phyloP scores from a whole-genome alignment of 2,797 vertebrate genomes.

The Cirrhinus molitorella region DNA sequence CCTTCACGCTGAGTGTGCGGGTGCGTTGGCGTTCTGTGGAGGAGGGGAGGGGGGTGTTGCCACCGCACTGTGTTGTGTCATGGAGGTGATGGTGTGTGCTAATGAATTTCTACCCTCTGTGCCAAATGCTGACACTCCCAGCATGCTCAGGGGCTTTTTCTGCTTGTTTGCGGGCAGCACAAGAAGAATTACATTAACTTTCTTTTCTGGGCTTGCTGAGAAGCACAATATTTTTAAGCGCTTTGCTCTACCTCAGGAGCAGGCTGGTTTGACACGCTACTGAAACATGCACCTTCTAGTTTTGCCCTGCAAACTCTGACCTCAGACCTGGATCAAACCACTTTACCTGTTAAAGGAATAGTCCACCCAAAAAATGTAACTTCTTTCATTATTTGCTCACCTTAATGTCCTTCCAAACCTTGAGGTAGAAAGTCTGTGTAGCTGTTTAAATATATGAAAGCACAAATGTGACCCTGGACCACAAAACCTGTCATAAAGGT shows the following conservation, averaged over 20 bases:
- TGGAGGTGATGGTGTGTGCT: conserved; percentile 41
- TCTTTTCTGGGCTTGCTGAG: conserved; percentile 32
- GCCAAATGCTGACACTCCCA: conserved; percentile 41
- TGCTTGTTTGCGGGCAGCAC: conserved; percentile 30
- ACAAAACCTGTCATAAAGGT: too few species aligned
- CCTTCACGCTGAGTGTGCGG: conserved; percentile 55
- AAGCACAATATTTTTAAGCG: conserved; percentile 8
- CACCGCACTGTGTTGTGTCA: conserved; percentile 9
- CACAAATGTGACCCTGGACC: not conserved
- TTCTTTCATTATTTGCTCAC: not conserved
- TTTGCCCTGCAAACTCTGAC: not conserved
- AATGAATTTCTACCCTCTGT: conserved; percentile 35
- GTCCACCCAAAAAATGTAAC: not conserved
- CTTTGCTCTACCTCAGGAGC: conserved; percentile 33
- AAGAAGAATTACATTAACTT: not conserved
- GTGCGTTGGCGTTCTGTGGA: conserved; percentile 67
- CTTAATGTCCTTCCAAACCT: not conserved
- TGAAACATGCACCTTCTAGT: not conserved
- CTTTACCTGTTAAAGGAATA: not conserved
- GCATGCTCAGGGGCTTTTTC: conserved; percentile 37
- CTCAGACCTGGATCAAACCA: not conserved
- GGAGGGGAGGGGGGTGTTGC: conserved; percentile 50
- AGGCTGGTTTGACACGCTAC: not conserved
- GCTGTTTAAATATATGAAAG: not conserved
- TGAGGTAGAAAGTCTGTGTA: too few species aligned